These are phyloP conservation scores for Lasaia peninsularis DNA, from an alignment of 1,140 invertebrate genomes.

Conservation along the genomic window DNA sequence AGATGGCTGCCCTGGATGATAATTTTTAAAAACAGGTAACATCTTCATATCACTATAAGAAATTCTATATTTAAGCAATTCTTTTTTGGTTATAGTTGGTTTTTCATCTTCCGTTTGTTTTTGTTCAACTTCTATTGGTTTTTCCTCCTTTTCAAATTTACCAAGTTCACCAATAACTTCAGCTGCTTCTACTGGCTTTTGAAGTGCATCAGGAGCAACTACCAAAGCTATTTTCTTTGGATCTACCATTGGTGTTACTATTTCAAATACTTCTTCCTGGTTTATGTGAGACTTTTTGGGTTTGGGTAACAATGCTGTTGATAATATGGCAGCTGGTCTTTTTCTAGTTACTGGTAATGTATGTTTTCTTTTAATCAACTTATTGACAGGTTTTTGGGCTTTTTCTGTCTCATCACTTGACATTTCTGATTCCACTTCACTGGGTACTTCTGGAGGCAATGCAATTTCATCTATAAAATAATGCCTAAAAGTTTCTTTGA, in stretches of 20 bases:
- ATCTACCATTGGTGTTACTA: constrained; percentile 67
- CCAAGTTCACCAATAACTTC: constrained; percentile 59
- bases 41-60: constrained; percentile 86
- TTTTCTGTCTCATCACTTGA: constrained; percentile 83
- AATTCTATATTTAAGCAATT: constrained; percentile 84
- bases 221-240: constrained; percentile 83
- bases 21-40: constrained; percentile 91
- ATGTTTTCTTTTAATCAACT: constrained; percentile 78
- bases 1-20: constrained; percentile 88
- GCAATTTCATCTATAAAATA: constrained; percentile 44
- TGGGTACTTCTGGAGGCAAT: constrained; percentile 26
- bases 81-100: constrained; percentile 81
- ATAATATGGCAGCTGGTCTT: constrained; percentile 79
- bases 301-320: constrained; percentile 40
- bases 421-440: constrained; percentile 87
- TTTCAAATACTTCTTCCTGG: constrained; percentile 83
- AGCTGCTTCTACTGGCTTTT: constrained; percentile 45
- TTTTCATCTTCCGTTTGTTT: constrained; percentile 41
- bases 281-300: constrained; percentile 69
- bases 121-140: constrained; percentile 38
- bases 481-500: constrained; percentile 61
- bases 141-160: constrained; percentile 56
- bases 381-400: constrained; percentile 57
- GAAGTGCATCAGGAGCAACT: constrained; percentile 66
- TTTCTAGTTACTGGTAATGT: constrained; percentile 79